phyloP scores from a whole-genome alignment of 1,140 invertebrate species.

The Bactericera cockerelli region DNA sequence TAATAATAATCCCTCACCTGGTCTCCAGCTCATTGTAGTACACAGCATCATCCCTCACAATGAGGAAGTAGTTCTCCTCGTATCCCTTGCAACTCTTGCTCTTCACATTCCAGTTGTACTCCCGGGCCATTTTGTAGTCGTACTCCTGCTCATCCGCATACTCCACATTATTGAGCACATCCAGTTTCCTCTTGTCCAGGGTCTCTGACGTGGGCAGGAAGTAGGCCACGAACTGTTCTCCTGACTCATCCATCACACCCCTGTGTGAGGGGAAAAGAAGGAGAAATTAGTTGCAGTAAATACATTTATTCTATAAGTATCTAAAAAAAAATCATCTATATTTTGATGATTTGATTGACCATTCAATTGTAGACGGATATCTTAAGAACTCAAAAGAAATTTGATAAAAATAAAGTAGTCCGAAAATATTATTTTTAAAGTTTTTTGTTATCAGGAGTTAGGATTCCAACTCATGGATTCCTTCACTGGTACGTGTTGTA shows the following conservation, averaged over 20 bases:
- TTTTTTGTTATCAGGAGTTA: no score
- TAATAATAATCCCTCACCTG: conserved; percentile 36
- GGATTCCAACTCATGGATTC: no score
- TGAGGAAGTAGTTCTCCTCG: conserved; percentile 97
- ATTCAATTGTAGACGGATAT: no score
- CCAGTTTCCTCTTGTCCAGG: conserved; percentile 66
- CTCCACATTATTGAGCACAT: conserved; percentile 56
- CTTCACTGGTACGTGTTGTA: no score
- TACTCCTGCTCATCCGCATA: conserved; percentile 87
- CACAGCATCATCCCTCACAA: conserved; percentile 75
- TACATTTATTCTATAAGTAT: no score
- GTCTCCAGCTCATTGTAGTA: conserved; percentile 98
- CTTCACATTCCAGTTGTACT: conserved; percentile 98
- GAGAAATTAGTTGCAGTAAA: no score
- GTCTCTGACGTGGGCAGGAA: conserved; percentile 92
- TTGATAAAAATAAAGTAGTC: no score
- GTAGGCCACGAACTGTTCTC: conserved; percentile 97
- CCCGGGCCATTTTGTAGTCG: conserved; percentile 86
- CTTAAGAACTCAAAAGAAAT: no score
- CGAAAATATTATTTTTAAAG: no score
- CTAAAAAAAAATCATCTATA: no score
- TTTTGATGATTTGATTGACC: no score
- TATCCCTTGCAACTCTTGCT: conserved; percentile 95
- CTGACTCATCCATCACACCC: conserved; percentile 95
- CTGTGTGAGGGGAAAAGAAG: conserved; percentile 38